A percentile compares a stretch with the other conserved stretches of the same genome.
These are phyloP conservation scores for Tetragonula clypearis DNA, from an alignment of 1,140 invertebrate species.

Conservation along the genomic window DNA sequence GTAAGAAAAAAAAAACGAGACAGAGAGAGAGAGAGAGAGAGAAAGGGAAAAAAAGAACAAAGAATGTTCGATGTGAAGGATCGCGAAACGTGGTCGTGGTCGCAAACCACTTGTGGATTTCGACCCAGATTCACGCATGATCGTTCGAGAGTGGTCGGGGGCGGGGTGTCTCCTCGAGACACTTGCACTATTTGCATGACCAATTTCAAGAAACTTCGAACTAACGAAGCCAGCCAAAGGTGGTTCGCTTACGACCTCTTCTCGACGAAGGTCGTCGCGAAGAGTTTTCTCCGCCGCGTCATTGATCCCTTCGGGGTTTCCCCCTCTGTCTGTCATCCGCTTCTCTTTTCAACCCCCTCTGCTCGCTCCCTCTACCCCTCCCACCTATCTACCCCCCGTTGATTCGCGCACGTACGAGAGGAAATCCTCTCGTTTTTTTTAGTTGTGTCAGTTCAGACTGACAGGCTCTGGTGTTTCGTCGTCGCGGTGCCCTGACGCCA, in stretches of 20 bases:
- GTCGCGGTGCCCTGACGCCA: slow-evolving; percentile 8
- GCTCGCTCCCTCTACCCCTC: neutral
- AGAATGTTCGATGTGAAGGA: neutral
- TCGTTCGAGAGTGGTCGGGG: neutral
- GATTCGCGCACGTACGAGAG: neutral
- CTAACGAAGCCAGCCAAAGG: slow-evolving; percentile 56
- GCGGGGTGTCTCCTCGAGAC: neutral
- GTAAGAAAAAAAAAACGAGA: too few relatives aligned
- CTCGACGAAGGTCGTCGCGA: slow-evolving; percentile 63
- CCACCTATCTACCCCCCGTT: neutral
- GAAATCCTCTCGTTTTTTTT: neutral
- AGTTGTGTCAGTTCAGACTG: too few relatives aligned
- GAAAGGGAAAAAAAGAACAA: neutral
- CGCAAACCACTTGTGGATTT: slow-evolving; percentile 44
- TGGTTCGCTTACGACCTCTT: slow-evolving; percentile 57
- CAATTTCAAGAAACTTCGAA: slow-evolving; percentile 17
- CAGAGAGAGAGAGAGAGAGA: too few relatives aligned
- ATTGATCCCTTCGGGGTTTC: slow-evolving; percentile 56
- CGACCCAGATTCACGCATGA: slow-evolving; percentile 19
- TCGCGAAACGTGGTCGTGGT: too few relatives aligned
- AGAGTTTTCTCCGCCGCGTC: slow-evolving; percentile 54
- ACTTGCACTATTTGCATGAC: slow-evolving; percentile 26
- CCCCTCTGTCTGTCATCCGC: slow-evolving; percentile 8
- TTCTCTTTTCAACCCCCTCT: neutral
- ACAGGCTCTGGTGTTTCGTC: slow-evolving; percentile 17